Evolutionary conservation across 2,888 invertebrate species (phyloP).

Genomic region (Cheilosia grossa): DNA sequence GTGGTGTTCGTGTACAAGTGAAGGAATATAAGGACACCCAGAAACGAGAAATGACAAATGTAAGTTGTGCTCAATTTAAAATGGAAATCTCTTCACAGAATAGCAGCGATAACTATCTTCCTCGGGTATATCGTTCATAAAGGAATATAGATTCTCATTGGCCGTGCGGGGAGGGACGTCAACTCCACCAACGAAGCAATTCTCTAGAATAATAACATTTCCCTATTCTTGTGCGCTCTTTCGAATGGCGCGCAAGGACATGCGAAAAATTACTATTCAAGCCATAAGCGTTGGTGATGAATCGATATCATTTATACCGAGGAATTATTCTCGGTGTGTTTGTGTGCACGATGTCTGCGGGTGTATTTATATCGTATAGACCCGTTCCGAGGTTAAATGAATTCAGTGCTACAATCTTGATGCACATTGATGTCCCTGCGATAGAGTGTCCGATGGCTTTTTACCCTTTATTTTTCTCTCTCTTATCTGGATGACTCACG

Average conservation of each 20-base stretch:
- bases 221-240: conserved; percentile 57
- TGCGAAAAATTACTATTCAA: conserved; percentile 73
- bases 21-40: not conserved
- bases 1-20: conserved; percentile 30
- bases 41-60: conserved; percentile 66
- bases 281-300: conserved; percentile 71
- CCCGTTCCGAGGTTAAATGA: conserved; percentile 38
- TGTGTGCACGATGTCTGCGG: conserved; percentile 10
- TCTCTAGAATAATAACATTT: conserved; percentile 69
- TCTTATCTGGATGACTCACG: not conserved
- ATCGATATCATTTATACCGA: conserved; percentile 72
- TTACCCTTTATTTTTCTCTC: not conserved
- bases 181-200: conserved; percentile 1
- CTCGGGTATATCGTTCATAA: conserved; percentile 63
- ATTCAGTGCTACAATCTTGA: conserved; percentile 35
- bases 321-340: conserved; percentile 47
- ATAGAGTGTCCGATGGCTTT: conserved; percentile 38
- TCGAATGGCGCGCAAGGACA: conserved; percentile 68
- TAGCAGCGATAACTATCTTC: conserved; percentile 70
- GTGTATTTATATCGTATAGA: not conserved
- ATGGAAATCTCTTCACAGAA: conserved; percentile 73
- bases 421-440: conserved; percentile 33
- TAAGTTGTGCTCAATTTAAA: conserved; percentile 73
- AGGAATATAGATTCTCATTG: conserved; percentile 60
- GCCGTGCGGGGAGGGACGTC: conserved; percentile 4